phyloP scores from a whole-genome alignment of 2,797 vertebrate species.

The Esox lucius region DNA sequence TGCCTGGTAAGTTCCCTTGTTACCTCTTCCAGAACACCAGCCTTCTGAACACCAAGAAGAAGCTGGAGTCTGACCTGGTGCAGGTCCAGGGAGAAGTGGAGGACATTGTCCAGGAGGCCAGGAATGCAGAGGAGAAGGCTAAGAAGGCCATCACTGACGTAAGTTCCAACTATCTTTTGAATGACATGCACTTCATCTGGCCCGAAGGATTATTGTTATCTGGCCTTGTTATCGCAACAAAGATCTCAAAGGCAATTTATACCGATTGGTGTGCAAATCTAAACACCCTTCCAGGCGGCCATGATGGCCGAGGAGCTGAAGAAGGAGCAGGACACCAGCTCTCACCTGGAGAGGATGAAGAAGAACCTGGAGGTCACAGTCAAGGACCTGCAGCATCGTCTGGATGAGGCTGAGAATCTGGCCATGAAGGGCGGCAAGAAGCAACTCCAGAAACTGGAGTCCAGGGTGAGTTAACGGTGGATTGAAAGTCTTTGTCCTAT shows the following conservation, averaged over 20 bases:
- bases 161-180: constrained; percentile 29
- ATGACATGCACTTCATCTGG: neutral
- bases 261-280: neutral
- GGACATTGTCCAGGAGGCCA: constrained; percentile 75
- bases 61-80: constrained; percentile 75
- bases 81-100: constrained; percentile 78
- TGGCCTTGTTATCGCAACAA: neutral
- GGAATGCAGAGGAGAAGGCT: constrained; percentile 82
- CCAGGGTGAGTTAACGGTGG: constrained; percentile 56
- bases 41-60: constrained; percentile 71
- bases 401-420: constrained; percentile 82
- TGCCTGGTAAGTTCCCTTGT: neutral
- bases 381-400: constrained; percentile 80
- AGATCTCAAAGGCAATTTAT: neutral
- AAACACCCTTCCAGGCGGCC: constrained; percentile 65
- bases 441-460: constrained; percentile 79
- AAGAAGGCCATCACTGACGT: constrained; percentile 84
- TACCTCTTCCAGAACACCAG: constrained; percentile 62
- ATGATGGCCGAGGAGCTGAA: constrained; percentile 86
- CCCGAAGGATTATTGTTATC: neutral
- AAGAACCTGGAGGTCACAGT: constrained; percentile 79
- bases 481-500: neutral
- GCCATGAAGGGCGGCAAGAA: constrained; percentile 83
- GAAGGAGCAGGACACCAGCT: constrained; percentile 83
- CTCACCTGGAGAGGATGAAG: constrained; percentile 84